Percentiles rank a stretch among this genome's conserved stretches.
These are phyloP conservation scores for Trematomus loennbergii DNA, from an alignment of 2,113 vertebrate species.

Conservation along the genomic window DNA sequence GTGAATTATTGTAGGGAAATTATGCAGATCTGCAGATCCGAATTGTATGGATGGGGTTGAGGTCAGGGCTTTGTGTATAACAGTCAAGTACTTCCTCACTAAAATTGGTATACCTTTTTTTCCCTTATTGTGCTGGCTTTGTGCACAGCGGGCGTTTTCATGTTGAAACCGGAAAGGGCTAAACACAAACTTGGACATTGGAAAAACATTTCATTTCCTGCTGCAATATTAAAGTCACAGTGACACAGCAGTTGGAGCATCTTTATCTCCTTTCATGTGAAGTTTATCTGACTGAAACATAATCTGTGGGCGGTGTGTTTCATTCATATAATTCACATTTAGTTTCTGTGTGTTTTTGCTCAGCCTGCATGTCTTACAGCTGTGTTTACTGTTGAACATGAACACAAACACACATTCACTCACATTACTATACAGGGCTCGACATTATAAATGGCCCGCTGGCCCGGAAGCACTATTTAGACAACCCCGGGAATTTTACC, in stretches of 20 bases:
- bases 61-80: not conserved
- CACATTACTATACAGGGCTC: not conserved
- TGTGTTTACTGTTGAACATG: not conserved
- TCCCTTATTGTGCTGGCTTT: not conserved
- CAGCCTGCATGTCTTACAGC: not conserved
- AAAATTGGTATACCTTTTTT: not conserved
- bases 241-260: not conserved
- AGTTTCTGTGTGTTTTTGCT: not conserved
- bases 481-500: too few relatives aligned
- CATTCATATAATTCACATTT: not conserved
- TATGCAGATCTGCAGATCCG: not conserved
- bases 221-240: not conserved
- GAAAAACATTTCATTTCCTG: not conserved
- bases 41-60: not conserved
- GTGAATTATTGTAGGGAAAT: too few relatives aligned
- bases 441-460: too few relatives aligned
- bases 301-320: not conserved
- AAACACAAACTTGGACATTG: not conserved
- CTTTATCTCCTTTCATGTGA: not conserved
- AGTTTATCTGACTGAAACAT: not conserved
- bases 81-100: not conserved
- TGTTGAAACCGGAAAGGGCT: not conserved
- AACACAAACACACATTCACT: constrained; percentile 3
- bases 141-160: not conserved
- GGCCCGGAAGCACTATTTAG: too few relatives aligned